These are phyloP conservation scores for Meandrusa payeni DNA, from an alignment of 2,888 invertebrate species.

Conservation along the genomic window DNA sequence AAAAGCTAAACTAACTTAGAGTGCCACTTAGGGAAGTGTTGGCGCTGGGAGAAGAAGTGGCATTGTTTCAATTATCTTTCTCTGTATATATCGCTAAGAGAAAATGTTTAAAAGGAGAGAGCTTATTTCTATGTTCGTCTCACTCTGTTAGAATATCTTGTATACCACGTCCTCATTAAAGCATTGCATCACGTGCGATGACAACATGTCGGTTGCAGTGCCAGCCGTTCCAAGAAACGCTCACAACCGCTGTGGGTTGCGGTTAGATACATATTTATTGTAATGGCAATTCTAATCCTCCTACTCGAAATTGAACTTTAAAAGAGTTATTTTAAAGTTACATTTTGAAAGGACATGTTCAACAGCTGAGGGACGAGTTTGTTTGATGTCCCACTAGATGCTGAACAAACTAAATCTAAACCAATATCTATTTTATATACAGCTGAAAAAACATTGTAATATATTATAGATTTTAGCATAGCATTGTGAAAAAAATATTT, in stretches of 20 bases:
- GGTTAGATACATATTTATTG: constrained; percentile 5
- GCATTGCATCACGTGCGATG: constrained; percentile 29
- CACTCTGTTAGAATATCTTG: too few relatives aligned
- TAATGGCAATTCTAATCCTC: neutral
- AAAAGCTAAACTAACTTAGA: too few relatives aligned
- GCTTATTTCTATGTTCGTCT: too few relatives aligned
- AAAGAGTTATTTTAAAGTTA: neutral
- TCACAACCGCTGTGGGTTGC: constrained; percentile 9
- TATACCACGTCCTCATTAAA: constrained; percentile 20
- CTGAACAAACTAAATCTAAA: constrained; percentile 2
- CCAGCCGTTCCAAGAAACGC: constrained; percentile 12
- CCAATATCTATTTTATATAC: too few relatives aligned
- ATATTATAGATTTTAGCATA: too few relatives aligned
- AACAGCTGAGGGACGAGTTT: neutral
- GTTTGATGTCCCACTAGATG: constrained; percentile 2
- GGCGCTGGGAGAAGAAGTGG: too few relatives aligned
- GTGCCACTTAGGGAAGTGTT: too few relatives aligned
- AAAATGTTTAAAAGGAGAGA: too few relatives aligned
- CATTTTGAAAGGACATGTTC: neutral
- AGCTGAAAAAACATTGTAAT: too few relatives aligned
- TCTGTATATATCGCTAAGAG: too few relatives aligned
- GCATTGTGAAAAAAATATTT: too few relatives aligned
- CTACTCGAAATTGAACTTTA: neutral
- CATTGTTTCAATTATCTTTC: too few relatives aligned
- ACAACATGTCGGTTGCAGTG: constrained; percentile 21